These are phyloP conservation scores for Nyctibius grandis DNA, from an alignment of 2,797 vertebrate species.

Conservation along the genomic window DNA sequence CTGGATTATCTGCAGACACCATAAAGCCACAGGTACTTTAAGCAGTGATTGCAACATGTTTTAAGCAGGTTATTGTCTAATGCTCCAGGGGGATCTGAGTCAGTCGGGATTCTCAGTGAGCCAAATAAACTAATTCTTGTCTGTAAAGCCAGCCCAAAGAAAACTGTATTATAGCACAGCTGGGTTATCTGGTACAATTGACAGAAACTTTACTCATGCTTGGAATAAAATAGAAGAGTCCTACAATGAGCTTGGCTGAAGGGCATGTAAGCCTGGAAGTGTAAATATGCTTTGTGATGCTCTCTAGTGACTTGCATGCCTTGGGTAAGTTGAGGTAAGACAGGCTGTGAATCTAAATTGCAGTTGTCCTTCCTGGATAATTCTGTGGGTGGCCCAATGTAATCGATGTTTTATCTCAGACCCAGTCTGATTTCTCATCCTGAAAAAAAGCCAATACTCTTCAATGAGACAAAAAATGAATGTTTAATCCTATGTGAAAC, in stretches of 20 bases:
- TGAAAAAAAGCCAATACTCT: background rate
- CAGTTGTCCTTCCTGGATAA: background rate
- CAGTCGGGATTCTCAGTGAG: accelerated
- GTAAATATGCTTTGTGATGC: background rate
- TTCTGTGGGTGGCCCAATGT: background rate
- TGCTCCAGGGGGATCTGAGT: background rate
- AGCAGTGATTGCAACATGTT: background rate
- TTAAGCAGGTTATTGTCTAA: background rate
- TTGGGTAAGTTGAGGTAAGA: background rate
- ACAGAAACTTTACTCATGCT: background rate
- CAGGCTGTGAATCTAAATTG: background rate
- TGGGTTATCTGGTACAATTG: background rate
- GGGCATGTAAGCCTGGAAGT: background rate
- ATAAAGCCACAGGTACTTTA: background rate
- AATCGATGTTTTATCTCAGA: background rate
- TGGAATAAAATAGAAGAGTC: background rate
- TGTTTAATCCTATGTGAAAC: background rate
- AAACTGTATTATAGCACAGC: background rate
- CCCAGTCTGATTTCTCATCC: background rate
- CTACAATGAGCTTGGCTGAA: background rate
- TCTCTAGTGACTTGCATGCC: background rate
- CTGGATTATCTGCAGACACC: background rate
- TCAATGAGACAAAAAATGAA: background rate
- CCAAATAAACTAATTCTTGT: background rate
- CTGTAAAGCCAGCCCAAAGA: background rate